These are phyloP conservation scores for Aulostomus chinensis DNA, from an alignment of 2,797 vertebrate species.

Conservation along the genomic window DNA sequence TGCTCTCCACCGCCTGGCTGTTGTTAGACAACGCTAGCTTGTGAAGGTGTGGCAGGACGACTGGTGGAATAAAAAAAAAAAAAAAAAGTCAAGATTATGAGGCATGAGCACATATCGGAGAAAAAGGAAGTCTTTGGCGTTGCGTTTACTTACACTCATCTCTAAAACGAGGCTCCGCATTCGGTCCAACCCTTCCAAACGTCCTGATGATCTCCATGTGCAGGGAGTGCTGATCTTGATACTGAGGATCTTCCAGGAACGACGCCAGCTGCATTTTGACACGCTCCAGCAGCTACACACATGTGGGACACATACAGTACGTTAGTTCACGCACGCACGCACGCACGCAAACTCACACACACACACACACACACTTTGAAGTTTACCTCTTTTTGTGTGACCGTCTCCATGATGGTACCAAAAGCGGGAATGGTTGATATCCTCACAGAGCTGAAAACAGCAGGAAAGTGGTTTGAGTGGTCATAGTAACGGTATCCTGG, in stretches of 20 bases:
- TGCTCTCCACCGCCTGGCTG: constrained; percentile 90
- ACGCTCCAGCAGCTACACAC: constrained; percentile 90
- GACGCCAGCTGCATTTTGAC: constrained; percentile 99
- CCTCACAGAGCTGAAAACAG: constrained; percentile 90
- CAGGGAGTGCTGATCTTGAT: constrained; percentile 97
- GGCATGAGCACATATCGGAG: neutral
- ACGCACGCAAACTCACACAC: neutral
- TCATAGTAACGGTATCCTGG: neutral
- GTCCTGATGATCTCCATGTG: constrained; percentile 98
- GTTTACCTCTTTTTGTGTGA: constrained; percentile 97
- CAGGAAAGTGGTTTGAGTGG: constrained; percentile 37
- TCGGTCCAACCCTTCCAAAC: constrained; percentile 95
- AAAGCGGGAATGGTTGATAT: constrained; percentile 99
- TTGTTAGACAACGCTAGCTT: constrained; percentile 96
- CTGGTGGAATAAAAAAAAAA: constrained; percentile 69
- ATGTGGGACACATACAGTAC: neutral
- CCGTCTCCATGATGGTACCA: constrained; percentile 99
- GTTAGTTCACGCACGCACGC: neutral
- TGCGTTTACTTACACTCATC: constrained; percentile 99
- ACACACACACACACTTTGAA: no score
- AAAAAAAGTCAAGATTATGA: no score
- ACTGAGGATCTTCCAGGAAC: constrained; percentile 97
- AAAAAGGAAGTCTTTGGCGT: no score
- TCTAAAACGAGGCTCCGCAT: constrained; percentile 95
- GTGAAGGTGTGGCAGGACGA: constrained; percentile 97